Percentiles rank a stretch among this genome's conserved stretches.
phyloP scores from a whole-genome alignment of 2,113 vertebrate genomes.

The Callipepla californica region DNA sequence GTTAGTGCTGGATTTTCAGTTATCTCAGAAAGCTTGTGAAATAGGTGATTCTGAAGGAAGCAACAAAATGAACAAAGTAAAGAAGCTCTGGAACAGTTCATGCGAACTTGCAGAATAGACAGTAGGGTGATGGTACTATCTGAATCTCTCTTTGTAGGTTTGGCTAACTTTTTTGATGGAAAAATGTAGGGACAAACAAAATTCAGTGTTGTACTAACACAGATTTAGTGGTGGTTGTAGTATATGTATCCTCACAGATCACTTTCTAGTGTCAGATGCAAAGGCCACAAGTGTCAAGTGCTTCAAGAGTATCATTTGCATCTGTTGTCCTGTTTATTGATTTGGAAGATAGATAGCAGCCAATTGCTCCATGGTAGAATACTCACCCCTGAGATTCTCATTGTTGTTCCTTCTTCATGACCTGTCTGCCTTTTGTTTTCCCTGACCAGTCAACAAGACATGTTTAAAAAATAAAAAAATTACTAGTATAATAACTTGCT shows the following conservation, averaged over 20 bases:
- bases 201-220: not conserved
- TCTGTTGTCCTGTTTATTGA: not conserved
- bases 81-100: not conserved
- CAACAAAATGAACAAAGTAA: not conserved
- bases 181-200: not conserved
- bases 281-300: not conserved
- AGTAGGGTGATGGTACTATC: not conserved
- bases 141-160: not conserved
- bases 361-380: not conserved
- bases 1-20: not conserved
- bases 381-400: not conserved
- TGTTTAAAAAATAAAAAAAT: not conserved
- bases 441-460: not conserved
- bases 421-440: not conserved
- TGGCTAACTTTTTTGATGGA: not conserved
- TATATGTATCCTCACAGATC: not conserved
- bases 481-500: not conserved
- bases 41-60: not conserved
- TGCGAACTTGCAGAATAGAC: not conserved
- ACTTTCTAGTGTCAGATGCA: not conserved
- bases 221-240: not conserved
- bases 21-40: not conserved
- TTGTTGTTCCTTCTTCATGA: not conserved
- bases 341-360: not conserved
- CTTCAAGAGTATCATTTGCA: not conserved